phyloP scores from a whole-genome alignment of 2,113 vertebrate genomes.

The Syrmaticus mikado region DNA sequence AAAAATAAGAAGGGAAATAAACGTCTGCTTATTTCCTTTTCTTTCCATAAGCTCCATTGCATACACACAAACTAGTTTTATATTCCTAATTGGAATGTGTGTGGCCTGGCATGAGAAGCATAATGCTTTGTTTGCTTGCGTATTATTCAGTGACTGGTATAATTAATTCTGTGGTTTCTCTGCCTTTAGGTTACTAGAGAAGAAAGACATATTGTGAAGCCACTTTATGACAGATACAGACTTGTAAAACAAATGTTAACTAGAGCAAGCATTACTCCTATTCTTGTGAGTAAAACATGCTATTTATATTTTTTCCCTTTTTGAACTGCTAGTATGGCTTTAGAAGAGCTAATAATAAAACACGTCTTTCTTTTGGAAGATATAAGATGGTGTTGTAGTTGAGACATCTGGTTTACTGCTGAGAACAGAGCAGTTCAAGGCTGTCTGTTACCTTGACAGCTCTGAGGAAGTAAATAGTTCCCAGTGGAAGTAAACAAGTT shows the following conservation, averaged over 20 bases:
- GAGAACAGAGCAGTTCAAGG: conserved; percentile 8
- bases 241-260: conserved; percentile 98
- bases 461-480: background rate
- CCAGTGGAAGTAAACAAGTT: background rate
- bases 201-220: conserved; percentile 94
- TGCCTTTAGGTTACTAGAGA: conserved; percentile 89
- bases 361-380: background rate
- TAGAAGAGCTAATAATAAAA: background rate
- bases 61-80: background rate
- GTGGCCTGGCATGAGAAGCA: conserved; percentile 43
- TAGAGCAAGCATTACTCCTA: conserved; percentile 93
- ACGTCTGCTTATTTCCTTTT: background rate
- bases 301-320: conserved; percentile 40
- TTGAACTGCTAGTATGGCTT: conserved; percentile 3
- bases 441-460: conserved; percentile 26
- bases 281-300: conserved; percentile 86
- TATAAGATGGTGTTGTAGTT: background rate
- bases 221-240: conserved; percentile 95
- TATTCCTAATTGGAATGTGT: background rate
- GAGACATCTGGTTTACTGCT: background rate
- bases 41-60: background rate
- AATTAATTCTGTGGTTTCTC: conserved; percentile 75
- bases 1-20: background rate
- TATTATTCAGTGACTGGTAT: conserved; percentile 32
- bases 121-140: conserved; percentile 48